Percentiles rank a stretch among this genome's conserved stretches.
Conservation (phyloP, 1,140 invertebrate genomes). For the Colletes latitarsis region DNA sequence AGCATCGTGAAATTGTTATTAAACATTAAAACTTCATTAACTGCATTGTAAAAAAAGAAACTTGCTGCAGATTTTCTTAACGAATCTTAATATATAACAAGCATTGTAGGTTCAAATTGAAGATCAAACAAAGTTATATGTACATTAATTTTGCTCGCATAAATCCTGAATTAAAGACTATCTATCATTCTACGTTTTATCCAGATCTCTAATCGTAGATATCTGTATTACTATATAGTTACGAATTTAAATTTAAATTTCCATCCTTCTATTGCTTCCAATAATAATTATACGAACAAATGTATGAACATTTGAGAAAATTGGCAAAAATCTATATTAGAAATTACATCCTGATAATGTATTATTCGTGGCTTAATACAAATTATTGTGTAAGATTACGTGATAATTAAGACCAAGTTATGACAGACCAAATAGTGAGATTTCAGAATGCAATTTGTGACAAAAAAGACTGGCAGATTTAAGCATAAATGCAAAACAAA, state of each 20-base stretch:
- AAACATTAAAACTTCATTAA: background rate
- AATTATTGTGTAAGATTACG: constrained; percentile 27
- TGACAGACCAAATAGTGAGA: constrained; percentile 57
- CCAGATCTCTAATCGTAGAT: constrained; percentile 27
- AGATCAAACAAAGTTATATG: background rate
- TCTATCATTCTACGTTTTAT: constrained; percentile 21
- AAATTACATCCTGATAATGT: background rate
- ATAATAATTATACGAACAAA: constrained; percentile 9
- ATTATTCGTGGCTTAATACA: constrained; percentile 6
- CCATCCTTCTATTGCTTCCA: constrained; percentile 17
- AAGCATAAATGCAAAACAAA: constrained; percentile 14
- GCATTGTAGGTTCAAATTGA: constrained; percentile 3
- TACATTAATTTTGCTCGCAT: constrained; percentile 23
- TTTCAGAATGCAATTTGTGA: constrained; percentile 46
- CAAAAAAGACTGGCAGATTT: constrained; percentile 48
- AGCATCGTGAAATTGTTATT: constrained; percentile 64
- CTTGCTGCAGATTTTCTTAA: background rate
- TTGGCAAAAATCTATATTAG: background rate
- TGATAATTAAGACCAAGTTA: constrained; percentile 57
- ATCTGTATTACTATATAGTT: constrained; percentile 18
- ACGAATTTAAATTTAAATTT: constrained; percentile 13
- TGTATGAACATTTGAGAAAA: background rate
- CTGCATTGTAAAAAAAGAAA: constrained; percentile 33
- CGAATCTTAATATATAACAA: constrained; percentile 35
- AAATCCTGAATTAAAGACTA: constrained; percentile 28